Conservation (phyloP, 30 jellyfish, hydroid and myxozoan species). For the Cassiopea xamachana region DNA sequence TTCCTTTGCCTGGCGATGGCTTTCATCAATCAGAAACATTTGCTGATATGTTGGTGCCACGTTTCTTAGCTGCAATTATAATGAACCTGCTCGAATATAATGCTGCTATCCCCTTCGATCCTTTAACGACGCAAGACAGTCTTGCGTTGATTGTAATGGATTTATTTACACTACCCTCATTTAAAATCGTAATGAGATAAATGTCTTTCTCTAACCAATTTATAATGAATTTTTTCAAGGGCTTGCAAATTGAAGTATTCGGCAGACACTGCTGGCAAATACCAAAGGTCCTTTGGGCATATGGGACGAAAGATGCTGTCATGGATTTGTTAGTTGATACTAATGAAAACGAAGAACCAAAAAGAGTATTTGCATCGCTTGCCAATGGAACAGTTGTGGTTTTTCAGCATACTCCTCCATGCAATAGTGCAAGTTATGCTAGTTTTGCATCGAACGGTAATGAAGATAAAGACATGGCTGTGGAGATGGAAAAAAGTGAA, state of each 20-base stretch:
- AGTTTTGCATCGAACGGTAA: background rate
- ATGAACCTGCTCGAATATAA: too few relatives aligned
- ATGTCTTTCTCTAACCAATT: too few relatives aligned
- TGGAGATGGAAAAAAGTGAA: background rate
- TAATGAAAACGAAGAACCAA: background rate
- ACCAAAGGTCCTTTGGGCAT: slow-evolving; percentile 74
- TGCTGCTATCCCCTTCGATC: too few relatives aligned
- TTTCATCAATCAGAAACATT: too few relatives aligned
- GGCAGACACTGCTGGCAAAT: slow-evolving; percentile 55
- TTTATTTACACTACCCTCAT: too few relatives aligned
- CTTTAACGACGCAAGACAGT: too few relatives aligned
- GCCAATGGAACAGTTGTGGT: slow-evolving; percentile 91
- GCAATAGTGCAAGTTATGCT: background rate
- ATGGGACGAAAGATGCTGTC: slow-evolving; percentile 77
- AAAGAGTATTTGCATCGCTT: slow-evolving; percentile 78
- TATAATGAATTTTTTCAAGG: slow-evolving; percentile 35
- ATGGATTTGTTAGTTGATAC: slow-evolving; percentile 48
- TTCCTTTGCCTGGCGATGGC: too few relatives aligned
- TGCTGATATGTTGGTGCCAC: too few relatives aligned
- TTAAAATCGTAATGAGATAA: too few relatives aligned
- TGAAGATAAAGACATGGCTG: background rate
- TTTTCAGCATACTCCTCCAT: slow-evolving; percentile 20
- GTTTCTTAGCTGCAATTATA: too few relatives aligned
- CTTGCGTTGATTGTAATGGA: too few relatives aligned
- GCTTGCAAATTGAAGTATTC: slow-evolving; percentile 84